phyloP scores from a whole-genome alignment of 2,113 vertebrate genomes.

The Larimichthys polyactis region DNA sequence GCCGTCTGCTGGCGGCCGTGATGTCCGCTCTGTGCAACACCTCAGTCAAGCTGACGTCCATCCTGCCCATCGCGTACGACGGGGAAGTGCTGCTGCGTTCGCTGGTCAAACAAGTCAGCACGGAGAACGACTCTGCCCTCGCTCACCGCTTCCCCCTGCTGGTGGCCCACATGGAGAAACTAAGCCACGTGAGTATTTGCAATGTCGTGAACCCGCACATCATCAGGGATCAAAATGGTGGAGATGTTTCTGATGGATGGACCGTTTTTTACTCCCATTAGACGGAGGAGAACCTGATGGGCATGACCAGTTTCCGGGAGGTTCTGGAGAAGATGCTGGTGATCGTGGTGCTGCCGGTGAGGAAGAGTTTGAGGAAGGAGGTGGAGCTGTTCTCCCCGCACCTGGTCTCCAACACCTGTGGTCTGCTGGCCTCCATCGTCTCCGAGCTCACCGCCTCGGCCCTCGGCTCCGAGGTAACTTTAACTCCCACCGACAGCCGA shows the following conservation, averaged over 20 bases:
- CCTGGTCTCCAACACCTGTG: slow-evolving; percentile 97
- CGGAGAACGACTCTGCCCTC: slow-evolving; percentile 96
- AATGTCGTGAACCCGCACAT: not conserved
- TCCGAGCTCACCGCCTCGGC: slow-evolving; percentile 97
- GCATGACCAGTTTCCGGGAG: slow-evolving; percentile 97
- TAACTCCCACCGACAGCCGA: too few relatives aligned
- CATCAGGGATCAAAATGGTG: slow-evolving; percentile 6
- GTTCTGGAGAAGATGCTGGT: slow-evolving; percentile 98
- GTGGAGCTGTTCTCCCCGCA: slow-evolving; percentile 97
- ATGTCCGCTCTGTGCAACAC: slow-evolving; percentile 99
- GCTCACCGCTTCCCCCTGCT: slow-evolving; percentile 97
- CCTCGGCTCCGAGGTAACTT: slow-evolving; percentile 94
- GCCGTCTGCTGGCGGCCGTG: slow-evolving; percentile 95
- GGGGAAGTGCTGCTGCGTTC: slow-evolving; percentile 94
- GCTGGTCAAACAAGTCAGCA: slow-evolving; percentile 97
- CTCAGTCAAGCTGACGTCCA: slow-evolving; percentile 96
- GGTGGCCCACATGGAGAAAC: slow-evolving; percentile 98
- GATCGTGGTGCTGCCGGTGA: slow-evolving; percentile 96
- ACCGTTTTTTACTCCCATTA: slow-evolving; percentile 56
- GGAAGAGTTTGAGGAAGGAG: slow-evolving; percentile 95
- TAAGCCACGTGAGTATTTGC: slow-evolving; percentile 90
- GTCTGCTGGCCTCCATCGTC: slow-evolving; percentile 95
- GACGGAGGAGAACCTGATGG: slow-evolving; percentile 97
- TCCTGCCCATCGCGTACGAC: slow-evolving; percentile 97
- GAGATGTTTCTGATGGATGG: not conserved